A percentile compares a stretch with the other conserved stretches of the same genome.
Conservation (phyloP, 2,113 vertebrate species). For the Hemichromis elongatus region DNA sequence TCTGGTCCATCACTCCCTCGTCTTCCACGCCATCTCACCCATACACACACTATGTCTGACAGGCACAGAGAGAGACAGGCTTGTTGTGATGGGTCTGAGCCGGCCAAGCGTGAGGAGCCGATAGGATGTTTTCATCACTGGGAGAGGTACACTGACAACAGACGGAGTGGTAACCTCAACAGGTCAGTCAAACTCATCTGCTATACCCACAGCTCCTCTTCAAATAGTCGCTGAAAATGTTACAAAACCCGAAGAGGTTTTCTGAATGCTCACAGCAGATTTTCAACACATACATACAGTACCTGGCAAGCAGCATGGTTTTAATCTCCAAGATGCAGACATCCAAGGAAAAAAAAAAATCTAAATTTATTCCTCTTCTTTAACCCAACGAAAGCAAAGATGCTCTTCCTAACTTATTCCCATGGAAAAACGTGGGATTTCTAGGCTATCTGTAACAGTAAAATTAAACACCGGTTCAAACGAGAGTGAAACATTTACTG, state of each 20-base stretch:
- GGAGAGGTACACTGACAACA: slow-evolving; percentile 45
- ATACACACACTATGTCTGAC: slow-evolving; percentile 2
- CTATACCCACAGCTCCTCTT: background rate
- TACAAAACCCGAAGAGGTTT: background rate
- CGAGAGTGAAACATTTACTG: background rate
- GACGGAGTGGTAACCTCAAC: slow-evolving; percentile 44
- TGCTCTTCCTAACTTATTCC: background rate
- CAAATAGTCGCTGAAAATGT: background rate
- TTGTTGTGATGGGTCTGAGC: slow-evolving; percentile 55
- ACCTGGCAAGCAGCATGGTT: background rate
- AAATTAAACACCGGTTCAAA: slow-evolving; percentile 23
- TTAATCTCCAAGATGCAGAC: background rate
- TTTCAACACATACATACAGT: background rate
- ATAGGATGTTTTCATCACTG: slow-evolving; percentile 55
- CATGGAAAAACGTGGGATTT: background rate
- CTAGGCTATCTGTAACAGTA: background rate
- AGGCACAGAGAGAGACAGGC: slow-evolving; percentile 23
- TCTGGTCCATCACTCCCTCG: slow-evolving; percentile 48
- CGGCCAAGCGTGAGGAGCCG: slow-evolving; percentile 46
- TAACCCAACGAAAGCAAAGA: background rate
- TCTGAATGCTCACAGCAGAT: background rate
- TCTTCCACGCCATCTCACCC: slow-evolving; percentile 17
- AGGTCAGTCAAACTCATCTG: slow-evolving; percentile 26
- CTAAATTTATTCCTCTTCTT: background rate
- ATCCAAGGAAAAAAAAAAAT: slow-evolving; percentile 2